Base-by-base conservation (phyloP, 2,888 invertebrate genomes). In the Cyrtodaria siliqua region DNA sequence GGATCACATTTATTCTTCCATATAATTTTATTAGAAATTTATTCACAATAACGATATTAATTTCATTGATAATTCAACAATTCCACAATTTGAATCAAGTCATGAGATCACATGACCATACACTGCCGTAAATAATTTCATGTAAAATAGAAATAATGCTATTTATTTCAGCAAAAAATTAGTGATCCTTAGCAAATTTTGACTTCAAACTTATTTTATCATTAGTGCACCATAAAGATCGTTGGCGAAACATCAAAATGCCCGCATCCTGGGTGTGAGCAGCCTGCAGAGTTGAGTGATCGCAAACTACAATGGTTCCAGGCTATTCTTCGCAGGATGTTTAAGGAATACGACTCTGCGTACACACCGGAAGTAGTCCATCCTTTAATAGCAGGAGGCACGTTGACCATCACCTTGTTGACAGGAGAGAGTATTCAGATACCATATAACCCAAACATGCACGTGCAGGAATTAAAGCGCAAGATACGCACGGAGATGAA, bases 361-460 rank as follows among this genome's bases (percentile, higher is more conserved):
- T 74, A 71, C 50, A 69, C 75, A 2, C 75, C 79, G 20, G 63
- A 52, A 27, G 68, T 63, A 2, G 56, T 50, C 1, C 27, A 61
- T n/a, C 60, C 62, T 26, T 16, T 66, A 2, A n/a, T 50, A 3
- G 53, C 63, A 8, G 23, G 50, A n/a, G 75, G 76, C 0, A 59
- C 55, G 8, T 33, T 86, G 1, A 76, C 79, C 20, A 60, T 86
- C 8, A 79, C 80, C 1, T 73, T 82, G 8, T 40, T 86, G 24
- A 85, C 79, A 55, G 86, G 86, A 18, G 86, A 86, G 44, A 71
- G 75, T 23, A 66, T 78, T 4, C 33, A 67, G 1, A n/a, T 85
- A 1, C 63, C 69, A 2, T 86, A 75, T 52, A 55, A 53, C 24
- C 64, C 82, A 8, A 47, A 38, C 55, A 76, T 83, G 81, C 68